Evolutionary conservation across 2,888 invertebrate species (phyloP).

Genomic region (Lingula anatina): DNA sequence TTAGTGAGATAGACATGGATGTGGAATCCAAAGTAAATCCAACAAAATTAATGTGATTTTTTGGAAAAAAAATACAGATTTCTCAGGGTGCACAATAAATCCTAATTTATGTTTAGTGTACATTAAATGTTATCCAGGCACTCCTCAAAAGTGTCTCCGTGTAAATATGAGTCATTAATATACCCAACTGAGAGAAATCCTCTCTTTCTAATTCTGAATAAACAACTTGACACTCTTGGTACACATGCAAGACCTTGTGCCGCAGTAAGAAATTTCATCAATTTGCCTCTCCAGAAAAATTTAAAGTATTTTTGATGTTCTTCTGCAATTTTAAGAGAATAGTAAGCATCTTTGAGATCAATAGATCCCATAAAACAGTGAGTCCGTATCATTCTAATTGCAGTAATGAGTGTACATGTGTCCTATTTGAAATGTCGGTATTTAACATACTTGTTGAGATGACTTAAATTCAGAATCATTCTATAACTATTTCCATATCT

Average conservation of each 20-base stretch:
- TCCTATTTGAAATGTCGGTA: constrained; percentile 12
- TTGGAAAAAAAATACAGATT: constrained; percentile 12
- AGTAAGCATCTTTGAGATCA: constrained; percentile 15
- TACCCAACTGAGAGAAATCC: constrained; percentile 8
- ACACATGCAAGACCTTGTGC: constrained; percentile 13
- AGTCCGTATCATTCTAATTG: constrained; percentile 7
- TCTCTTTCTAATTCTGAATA: constrained; percentile 10
- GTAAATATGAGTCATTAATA: constrained; percentile 8
- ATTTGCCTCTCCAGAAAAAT: constrained; percentile 11
- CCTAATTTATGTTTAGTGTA: constrained; percentile 4
- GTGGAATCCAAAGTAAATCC: constrained; percentile 13
- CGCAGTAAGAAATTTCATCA: constrained; percentile 10
- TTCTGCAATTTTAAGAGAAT: constrained; percentile 6
- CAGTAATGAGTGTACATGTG: constrained; percentile 9
- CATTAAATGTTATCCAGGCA: constrained; percentile 5
- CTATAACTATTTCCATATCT: constrained; percentile 1
- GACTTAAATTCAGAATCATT: constrained; percentile 7
- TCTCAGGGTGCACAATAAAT: constrained; percentile 10
- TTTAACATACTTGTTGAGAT: constrained; percentile 4
- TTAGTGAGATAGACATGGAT: constrained; percentile 11
- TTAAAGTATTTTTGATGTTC: constrained; percentile 10
- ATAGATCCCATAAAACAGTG: constrained; percentile 11
- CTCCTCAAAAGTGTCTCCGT: constrained; percentile 1
- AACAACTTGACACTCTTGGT: constrained; percentile 14
- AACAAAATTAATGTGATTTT: constrained; percentile 9